These are phyloP conservation scores for Hymenopus coronatus DNA, from an alignment of 2,888 invertebrate species.

Conservation along the genomic window DNA sequence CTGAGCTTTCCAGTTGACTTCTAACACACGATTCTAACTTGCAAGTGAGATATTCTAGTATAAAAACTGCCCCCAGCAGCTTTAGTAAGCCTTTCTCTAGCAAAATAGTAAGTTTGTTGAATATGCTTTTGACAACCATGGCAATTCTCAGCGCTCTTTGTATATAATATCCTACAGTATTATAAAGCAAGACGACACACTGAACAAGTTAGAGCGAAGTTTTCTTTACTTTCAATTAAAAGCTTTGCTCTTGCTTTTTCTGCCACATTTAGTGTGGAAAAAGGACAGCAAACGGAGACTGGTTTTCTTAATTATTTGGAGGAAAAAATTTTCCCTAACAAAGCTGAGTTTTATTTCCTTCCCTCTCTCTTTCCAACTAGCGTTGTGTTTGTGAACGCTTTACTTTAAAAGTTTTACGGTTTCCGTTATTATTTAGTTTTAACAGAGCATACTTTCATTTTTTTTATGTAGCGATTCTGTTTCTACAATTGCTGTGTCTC, in stretches of 20 bases:
- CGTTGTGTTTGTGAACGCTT: background rate
- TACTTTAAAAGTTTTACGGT: background rate
- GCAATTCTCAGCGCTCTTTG: background rate
- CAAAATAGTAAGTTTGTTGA: background rate
- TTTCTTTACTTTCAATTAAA: background rate
- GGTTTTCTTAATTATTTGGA: background rate
- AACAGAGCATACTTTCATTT: background rate
- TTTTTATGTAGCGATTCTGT: background rate
- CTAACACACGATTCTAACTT: no score
- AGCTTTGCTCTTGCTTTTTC: background rate
- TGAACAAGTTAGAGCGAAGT: background rate
- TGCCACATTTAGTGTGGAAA: background rate
- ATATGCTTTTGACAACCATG: background rate
- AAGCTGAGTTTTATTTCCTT: background rate
- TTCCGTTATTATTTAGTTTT: background rate
- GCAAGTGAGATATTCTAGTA: no score
- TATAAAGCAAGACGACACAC: background rate
- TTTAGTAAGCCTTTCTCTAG: no score
- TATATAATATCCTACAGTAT: background rate
- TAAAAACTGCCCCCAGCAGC: no score
- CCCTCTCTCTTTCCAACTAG: background rate
- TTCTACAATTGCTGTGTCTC: background rate
- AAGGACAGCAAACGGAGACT: background rate
- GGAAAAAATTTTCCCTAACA: background rate
- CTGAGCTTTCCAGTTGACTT: no score